Evolutionary conservation across 2,888 invertebrate species (phyloP), one percentile per base, ranked within the genome.

Genomic region (Chalcis sispes): DNA sequence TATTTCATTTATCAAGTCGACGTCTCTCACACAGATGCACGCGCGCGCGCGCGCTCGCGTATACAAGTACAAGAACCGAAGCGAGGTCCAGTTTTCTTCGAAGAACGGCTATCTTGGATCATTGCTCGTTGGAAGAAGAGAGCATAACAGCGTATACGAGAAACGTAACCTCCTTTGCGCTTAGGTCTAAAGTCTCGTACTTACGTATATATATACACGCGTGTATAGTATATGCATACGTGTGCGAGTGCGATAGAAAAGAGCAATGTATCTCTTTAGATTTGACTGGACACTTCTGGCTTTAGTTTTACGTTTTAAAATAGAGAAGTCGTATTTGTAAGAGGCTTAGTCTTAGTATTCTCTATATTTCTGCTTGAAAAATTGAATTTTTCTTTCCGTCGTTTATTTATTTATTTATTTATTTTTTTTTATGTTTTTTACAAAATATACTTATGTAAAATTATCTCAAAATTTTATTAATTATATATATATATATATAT

Each of bases 1-100:
- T 56, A 64, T 64, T 58, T 65, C 75, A 66, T 75, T 75, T 65
- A 75, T 75, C 75, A 75, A 64, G 40, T 23, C 58, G 64, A 61
- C 67, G 67, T 40, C 48, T 15, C 32, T 23, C 36, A 27, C 20
- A 15, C 10, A 2, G 4, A 20, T 20, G 23, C 25, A 54, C 32
- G 32, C 50, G 50, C 20, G 18, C 54, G 15, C 10, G 15, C 15
- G 15, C 13, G 42, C 8, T 4, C 8, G 42, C 8, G n/a, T n/a
- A n/a, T n/a, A n/a, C n/a, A n/a, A n/a, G n/a, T n/a, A n/a, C n/a
- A n/a, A n/a, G n/a, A n/a, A n/a, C n/a, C n/a, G n/a, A n/a, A n/a
- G n/a, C 56, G 56, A 54, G 18, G 61, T 48, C 56, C 62, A 67
- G 73, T 54, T 74, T 67, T 74, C 73, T 61, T 67, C 46, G 67